These are phyloP conservation scores for Neogale vison DNA, from an alignment of 2,113 vertebrate genomes.

Conservation along the genomic window DNA sequence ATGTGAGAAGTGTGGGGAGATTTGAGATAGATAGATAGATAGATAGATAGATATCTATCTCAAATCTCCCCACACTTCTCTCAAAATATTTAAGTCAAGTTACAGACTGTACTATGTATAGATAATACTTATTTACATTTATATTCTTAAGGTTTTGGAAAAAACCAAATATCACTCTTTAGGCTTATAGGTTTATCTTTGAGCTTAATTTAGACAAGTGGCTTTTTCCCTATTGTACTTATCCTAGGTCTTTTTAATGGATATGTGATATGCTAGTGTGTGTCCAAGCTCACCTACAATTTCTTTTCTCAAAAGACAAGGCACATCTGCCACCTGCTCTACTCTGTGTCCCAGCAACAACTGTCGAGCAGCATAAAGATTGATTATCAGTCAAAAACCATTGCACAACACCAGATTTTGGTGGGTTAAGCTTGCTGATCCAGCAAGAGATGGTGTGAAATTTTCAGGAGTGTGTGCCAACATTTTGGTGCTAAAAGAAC, in stretches of 20 bases:
- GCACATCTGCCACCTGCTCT: slow-evolving; percentile 97
- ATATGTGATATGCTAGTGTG: slow-evolving; percentile 86
- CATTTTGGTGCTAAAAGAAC: slow-evolving; percentile 91
- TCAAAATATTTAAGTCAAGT: not conserved
- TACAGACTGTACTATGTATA: not conserved
- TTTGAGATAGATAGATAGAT: too few species aligned
- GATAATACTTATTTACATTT: slow-evolving; percentile 22
- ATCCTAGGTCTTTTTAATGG: slow-evolving; percentile 82
- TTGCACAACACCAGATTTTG: slow-evolving; percentile 95
- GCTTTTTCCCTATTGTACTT: slow-evolving; percentile 79
- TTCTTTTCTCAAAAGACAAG: slow-evolving; percentile 93
- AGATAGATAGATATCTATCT: not conserved
- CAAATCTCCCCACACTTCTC: not conserved
- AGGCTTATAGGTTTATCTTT: slow-evolving; percentile 1
- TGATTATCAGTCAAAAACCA: slow-evolving; percentile 97
- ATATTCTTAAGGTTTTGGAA: slow-evolving; percentile 33
- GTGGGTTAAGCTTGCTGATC: slow-evolving; percentile 98
- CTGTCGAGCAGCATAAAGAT: slow-evolving; percentile 96
- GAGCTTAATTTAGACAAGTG: slow-evolving; percentile 63
- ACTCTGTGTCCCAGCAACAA: slow-evolving; percentile 93
- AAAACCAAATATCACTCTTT: not conserved
- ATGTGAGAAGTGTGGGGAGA: too few species aligned
- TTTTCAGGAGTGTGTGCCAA: slow-evolving; percentile 91
- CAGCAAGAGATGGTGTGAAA: slow-evolving; percentile 95
- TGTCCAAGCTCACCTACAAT: slow-evolving; percentile 91